phyloP scores from a whole-genome alignment of 2,113 vertebrate species.

The Dolichotis patagonum region DNA sequence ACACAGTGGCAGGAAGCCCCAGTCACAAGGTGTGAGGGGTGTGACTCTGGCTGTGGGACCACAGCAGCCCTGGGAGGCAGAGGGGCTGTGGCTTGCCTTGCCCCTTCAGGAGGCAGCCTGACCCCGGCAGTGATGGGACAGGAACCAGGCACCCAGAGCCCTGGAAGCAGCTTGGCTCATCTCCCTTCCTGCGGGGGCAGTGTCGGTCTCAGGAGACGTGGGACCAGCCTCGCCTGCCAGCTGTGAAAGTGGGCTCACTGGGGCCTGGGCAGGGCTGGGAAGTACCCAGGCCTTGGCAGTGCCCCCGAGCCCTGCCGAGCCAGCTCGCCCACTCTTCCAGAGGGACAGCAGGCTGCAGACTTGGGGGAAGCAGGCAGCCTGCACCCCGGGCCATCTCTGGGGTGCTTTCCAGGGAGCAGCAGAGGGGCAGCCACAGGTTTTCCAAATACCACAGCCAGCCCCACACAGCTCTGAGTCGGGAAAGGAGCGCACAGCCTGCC shows the following conservation, averaged over 20 bases:
- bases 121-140: not conserved
- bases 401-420: not conserved
- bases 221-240: no score
- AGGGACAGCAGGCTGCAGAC: not conserved
- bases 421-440: not conserved
- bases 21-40: conserved; percentile 67
- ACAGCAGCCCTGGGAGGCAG: not conserved
- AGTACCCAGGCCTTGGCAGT: not conserved
- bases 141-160: not conserved
- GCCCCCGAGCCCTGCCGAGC: not conserved
- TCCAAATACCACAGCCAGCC: not conserved
- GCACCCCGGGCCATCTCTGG: not conserved
- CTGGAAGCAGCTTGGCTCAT: not conserved
- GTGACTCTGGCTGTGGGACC: conserved; percentile 43
- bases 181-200: not conserved
- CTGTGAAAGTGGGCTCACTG: not conserved
- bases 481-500: not conserved
- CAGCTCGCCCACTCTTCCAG: not conserved
- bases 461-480: not conserved
- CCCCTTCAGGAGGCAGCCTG: not conserved
- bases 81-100: not conserved
- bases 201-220: not conserved
- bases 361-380: not conserved
- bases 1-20: conserved; percentile 77
- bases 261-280: not conserved